Base-by-base conservation (phyloP, 2,888 invertebrate genomes). In the Meteorus cinctellus region DNA sequence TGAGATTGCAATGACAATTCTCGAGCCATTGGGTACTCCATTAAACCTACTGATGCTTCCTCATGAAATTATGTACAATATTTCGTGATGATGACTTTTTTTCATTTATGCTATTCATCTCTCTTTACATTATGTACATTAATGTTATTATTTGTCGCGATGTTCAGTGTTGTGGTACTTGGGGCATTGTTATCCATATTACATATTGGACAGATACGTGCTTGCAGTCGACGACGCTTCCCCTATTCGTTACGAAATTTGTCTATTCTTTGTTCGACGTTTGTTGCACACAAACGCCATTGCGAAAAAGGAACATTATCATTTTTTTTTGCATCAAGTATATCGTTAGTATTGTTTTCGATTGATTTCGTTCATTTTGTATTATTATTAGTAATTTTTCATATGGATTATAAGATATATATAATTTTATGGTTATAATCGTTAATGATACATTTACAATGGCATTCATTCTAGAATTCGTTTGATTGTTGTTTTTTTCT, bases 121-220 rank as follows among this genome's bases (percentile, higher is more conserved):
- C 81, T 85, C 84, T 88, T 87, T 88, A 88, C 88, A 88, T 86
- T 88, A 88, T 88, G 80, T 88, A 88, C 88, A 88, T 83, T 87
- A 82, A 85, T 81, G 75, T 82, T 82, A 82, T 82, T 83, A 76
- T 85, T 81, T 81, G 81, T 81, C 78, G 81, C 72, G 81, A 81
- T 76, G 66, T 77, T 82, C 80, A 83, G 81, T 80, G 79, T 80
- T 82, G 81, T 76, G 79, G 63, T 77, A 77, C 68, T 70, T 74
- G 77, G 74, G 73, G 72, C 36, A 76, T 72, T 14, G 62, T 10
- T 68, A 16, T 68, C 51, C 8, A 68, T 29, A 45, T 14, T 45
- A 60, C 8, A 12, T 71, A 16, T n/a, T 27, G 29, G 29, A 68
- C 45, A 71, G 24, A 74, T 76, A 60, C 59, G 51, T 67, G 74